These are phyloP conservation scores for Hemithea aestivaria DNA, from an alignment of 2,888 invertebrate species.

Conservation along the genomic window DNA sequence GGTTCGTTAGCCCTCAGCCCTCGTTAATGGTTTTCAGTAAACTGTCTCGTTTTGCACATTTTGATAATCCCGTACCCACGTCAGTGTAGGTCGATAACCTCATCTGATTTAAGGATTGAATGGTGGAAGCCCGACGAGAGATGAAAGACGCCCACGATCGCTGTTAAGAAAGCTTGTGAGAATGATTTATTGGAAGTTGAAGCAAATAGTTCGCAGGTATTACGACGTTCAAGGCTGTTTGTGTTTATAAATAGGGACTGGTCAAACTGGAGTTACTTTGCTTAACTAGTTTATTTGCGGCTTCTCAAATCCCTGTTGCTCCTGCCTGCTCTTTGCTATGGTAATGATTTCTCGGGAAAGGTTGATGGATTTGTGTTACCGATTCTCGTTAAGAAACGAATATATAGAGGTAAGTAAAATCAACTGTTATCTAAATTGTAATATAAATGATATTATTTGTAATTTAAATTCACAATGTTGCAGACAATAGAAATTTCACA, in stretches of 20 bases:
- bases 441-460: too few species aligned
- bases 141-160: conserved; percentile 21
- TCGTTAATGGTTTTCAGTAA: conserved; percentile 21
- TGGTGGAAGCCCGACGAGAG: conserved; percentile 8
- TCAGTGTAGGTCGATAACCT: conserved; percentile 11
- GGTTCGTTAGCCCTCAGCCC: conserved; percentile 27
- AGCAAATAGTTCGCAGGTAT: conserved; percentile 15
- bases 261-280: conserved; percentile 8
- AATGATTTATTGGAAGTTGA: conserved; percentile 13
- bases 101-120: conserved; percentile 12
- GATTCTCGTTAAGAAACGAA: too few species aligned
- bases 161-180: conserved; percentile 6
- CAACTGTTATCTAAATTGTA: too few species aligned
- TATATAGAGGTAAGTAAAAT: too few species aligned
- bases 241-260: conserved; percentile 17
- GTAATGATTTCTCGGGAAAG: conserved; percentile 6
- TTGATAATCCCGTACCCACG: conserved; percentile 7
- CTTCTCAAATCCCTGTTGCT: conserved; percentile 12
- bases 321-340: conserved; percentile 12
- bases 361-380: background rate
- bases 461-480: conserved; percentile 4
- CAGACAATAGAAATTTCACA: conserved; percentile 14
- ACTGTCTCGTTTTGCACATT: conserved; percentile 22
- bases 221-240: conserved; percentile 19
- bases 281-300: conserved; percentile 16